phyloP scores from a whole-genome alignment of 1,140 invertebrate species.

The Papilio machaon region DNA sequence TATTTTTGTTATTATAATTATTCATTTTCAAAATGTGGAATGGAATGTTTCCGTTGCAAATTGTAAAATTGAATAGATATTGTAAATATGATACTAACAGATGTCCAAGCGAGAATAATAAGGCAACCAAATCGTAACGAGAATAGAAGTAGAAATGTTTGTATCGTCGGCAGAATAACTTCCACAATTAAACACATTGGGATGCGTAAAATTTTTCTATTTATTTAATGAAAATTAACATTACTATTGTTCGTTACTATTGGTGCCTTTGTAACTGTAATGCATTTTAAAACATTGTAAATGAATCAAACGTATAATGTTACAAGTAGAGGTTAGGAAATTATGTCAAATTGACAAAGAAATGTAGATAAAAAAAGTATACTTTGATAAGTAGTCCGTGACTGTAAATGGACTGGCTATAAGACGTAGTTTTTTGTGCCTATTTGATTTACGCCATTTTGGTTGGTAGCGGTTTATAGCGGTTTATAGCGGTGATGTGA shows the following conservation, averaged over 20 bases:
- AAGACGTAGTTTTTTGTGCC: too few relatives aligned
- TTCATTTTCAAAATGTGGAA: too few relatives aligned
- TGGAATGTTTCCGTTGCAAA: too few relatives aligned
- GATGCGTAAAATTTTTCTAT: neutral
- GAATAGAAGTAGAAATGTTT: constrained; percentile 52
- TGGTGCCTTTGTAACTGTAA: neutral
- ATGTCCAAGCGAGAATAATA: constrained; percentile 47
- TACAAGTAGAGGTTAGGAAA: neutral
- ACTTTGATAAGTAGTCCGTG: too few relatives aligned
- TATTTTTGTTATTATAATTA: too few relatives aligned
- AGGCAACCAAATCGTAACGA: constrained; percentile 49
- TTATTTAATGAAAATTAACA: neutral
- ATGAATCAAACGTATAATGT: neutral
- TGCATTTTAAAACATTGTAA: neutral
- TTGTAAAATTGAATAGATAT: too few relatives aligned
- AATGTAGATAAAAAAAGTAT: neutral
- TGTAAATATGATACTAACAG: constrained; percentile 41
- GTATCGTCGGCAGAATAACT: constrained; percentile 50
- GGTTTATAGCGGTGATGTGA: too few relatives aligned
- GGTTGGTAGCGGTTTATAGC: too few relatives aligned
- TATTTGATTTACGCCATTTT: too few relatives aligned
- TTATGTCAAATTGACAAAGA: neutral
- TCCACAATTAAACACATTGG: constrained; percentile 48
- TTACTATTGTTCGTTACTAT: neutral
- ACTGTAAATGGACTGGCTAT: too few relatives aligned